Base-by-base conservation (phyloP, 1,140 invertebrate genomes). In the Drosophila chauvacae region DNA sequence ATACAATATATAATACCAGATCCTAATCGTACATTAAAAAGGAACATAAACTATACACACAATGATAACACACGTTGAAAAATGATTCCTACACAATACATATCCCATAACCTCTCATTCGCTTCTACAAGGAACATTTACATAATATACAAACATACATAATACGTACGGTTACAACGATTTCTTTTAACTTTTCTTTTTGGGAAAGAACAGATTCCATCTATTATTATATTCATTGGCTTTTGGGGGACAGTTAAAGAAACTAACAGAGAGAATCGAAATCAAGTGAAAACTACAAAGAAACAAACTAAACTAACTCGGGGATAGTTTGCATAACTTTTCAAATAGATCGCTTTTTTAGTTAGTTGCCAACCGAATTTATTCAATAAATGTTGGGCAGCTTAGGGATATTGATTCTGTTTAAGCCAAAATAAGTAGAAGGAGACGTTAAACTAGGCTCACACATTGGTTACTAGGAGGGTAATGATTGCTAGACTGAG, bases 401-500 rank as follows among this genome's bases (percentile, higher is more conserved):
- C 16, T 58, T 18, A 42, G 28, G n/a, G 18, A 30, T 56, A 41
- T 30, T 63, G n/a, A n/a, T 37, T 14, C 2, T 11, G 33, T 20
- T 63, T 6, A 4, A 51, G 37, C 63, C 33, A 4, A 51, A 51
- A 42, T 48, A 13, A 73, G 18, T 23, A 73, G 26, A 72, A 23
- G 18, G 10, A 23, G 30, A 63, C 39, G 7, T 44, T 35, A 55
- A 53, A 30, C 44, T 44, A 60, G 68, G 30, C 28, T 44, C 41
- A 77, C 48, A 60, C 53, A 48, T 63, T 55, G 74, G 35, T 64
- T 64, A 57, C 51, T 57, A 66, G 41, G 44, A 28, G 41, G 42
- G 62, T 53, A 55, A 59, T 68, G 56, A 60, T 50, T 57, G 75
- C 96, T 95, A 97, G 92, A 97, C 96, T 47, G 96, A 97, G 93